phyloP scores from a whole-genome alignment of 1,140 invertebrate species.

The Lepidurus apus region DNA sequence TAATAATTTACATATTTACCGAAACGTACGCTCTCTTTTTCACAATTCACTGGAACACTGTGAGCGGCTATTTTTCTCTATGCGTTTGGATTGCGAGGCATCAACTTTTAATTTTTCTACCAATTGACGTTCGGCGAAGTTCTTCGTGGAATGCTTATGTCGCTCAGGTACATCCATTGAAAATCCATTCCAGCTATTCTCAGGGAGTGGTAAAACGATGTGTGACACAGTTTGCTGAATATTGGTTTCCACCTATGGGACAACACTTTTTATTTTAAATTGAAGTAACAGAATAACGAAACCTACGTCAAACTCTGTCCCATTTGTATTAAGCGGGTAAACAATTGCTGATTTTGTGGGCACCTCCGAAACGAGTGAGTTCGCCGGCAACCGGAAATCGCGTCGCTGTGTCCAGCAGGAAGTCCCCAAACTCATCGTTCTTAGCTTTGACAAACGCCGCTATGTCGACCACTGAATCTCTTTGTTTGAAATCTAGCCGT shows the following conservation, averaged over 20 bases:
- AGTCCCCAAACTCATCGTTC: conserved; percentile 19
- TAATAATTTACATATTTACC: not conserved
- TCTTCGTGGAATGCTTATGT: not conserved
- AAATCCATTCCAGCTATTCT: conserved; percentile 8
- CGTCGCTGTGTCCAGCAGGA: not conserved
- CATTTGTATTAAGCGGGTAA: conserved; percentile 16
- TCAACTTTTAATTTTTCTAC: conserved; percentile 16
- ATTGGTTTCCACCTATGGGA: not conserved
- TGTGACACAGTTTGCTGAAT: not conserved
- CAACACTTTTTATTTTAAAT: not conserved
- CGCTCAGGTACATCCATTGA: conserved; percentile 8
- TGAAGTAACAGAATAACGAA: not conserved
- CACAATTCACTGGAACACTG: conserved; percentile 8
- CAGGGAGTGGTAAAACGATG: not conserved
- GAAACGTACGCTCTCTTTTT: not conserved
- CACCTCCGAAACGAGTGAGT: conserved; percentile 25
- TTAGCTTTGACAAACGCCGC: not conserved
- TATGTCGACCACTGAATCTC: not conserved
- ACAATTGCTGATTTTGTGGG: not conserved
- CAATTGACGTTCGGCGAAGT: conserved; percentile 11
- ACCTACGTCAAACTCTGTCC: conserved; percentile 22
- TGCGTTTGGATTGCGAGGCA: not conserved
- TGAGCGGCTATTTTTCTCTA: conserved; percentile 24
- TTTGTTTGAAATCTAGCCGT: not conserved
- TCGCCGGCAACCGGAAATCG: not conserved